Base-by-base conservation (phyloP, 2,888 invertebrate genomes). In the Dasysyrphus tricinctus region DNA sequence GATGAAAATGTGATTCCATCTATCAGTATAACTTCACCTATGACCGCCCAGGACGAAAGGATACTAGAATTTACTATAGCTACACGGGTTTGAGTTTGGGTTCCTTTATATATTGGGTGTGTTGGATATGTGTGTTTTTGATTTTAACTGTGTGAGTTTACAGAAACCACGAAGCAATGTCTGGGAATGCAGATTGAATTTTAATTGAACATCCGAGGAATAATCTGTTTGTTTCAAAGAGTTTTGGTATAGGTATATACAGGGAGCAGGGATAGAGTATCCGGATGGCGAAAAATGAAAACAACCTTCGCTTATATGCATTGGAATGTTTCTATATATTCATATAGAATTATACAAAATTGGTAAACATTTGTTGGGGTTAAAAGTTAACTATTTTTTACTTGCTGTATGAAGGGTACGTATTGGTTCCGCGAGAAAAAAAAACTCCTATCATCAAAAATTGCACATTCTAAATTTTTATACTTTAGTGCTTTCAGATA, bases 131-230 rank as follows among this genome's bases (percentile, higher is more conserved):
- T 32, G 12, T 49, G 39, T 39, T 12, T 74, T 12, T 39, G 51
- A 19, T 32, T 37, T 11, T 59, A 29, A 24, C 8, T 69, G 49
- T 37, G 34, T 54, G 76, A 63, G 57, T 42, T 65, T 24, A 61
- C 24, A 59, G 37, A 34, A 85, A 78, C 81, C 77, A 42, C 69
- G 49, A 74, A 24, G 76, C 56, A 85, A 85, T 81, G 73, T 70
- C 85, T 77, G 73, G 56, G 34, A 80, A 74, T 85, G 77, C 73
- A 85, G 85, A 80, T 80, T 85, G 85, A 85, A 85, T 85, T 85
- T 80, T 85, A 85, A 85, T 85, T 85, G 85, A 80, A 85, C 80
- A 77, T 85, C 80, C 80, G 69, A 80, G 51, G 73, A 73, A 77
- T 80, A 80, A 73, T 75, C 69, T 78, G 65, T 81, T 77, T 81